Base-by-base conservation (phyloP, 2,888 invertebrate genomes). In the Himalopsyche japonica region DNA sequence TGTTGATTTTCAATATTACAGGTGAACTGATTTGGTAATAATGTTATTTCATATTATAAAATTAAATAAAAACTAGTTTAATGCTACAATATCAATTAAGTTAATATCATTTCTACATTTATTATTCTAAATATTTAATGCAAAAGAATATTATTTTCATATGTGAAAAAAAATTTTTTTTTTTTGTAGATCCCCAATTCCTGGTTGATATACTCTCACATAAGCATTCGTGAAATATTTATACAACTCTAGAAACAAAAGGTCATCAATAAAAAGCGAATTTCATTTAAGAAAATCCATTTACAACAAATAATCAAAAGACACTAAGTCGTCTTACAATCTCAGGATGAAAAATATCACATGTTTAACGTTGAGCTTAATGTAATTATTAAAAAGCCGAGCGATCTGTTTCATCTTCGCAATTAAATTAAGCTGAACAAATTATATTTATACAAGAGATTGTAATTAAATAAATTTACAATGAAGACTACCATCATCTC, bases 301-400 rank as follows among this genome's bases (percentile, higher is more conserved):
- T 70, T 70, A 70, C 30, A 78, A 78, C 37, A 64, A 57, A 79
- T 20, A 78, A 82, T 64, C 76, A 32, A 32, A 82, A 80, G 82
- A 85, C 79, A 82, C 76, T 76, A 85, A 49, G 48, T 86, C 79
- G 70, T 81, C 77, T 82, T 82, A 85, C 76, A 47, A 84, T 84
- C 79, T 64, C 83, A 83, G 86, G 82, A 86, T 86, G 84, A 87
- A 92, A 70, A 92, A 92, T 92, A 92, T 92, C 92, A 92, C 92
- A 92, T 90, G 90, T 91, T 92, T 91, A 90, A 90, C 91, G 92
- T 92, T 91, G 92, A 92, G 92, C 92, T 92, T 91, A 92, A 92
- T 92, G 92, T 91, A 90, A 87, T 88, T 88, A 88, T 88, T 87
- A 82, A 85, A 78, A 76, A 78, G 82, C 70, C 70, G 70, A 70